Evolutionary conservation across 2,113 vertebrate genomes (phyloP), one percentile per base, ranked within the genome.

Genomic region (Chloropsis hardwickii): DNA sequence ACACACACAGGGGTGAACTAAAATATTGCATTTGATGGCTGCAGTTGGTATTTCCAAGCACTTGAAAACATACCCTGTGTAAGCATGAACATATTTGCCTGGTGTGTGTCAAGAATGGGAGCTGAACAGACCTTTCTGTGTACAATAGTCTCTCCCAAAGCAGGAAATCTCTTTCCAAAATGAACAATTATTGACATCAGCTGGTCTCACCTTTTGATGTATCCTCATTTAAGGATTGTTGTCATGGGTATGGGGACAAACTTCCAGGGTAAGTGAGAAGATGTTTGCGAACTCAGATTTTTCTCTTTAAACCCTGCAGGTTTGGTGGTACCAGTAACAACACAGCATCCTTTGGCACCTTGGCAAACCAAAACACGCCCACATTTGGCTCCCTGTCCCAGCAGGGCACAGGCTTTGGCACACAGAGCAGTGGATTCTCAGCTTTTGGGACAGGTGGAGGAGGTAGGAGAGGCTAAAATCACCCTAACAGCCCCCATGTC

Each of bases 361-460:
- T 99, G 17, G 99, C 99, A 29, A 98, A 87, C 95, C 99, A 99
- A 78, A 98, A 94, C 15, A 77, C 98, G 0, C 99, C 99, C 0
- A 98, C 99, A 0, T 99, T 99, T 11, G 99, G 99, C 16, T 97
- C 93, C 1, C 90, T 99, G 71, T 98, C 99, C 24, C 99, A 99
- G 25, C 99, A 99, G 96, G 90, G 95, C 3, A 19, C 98, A 0
- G 98, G 97, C 9, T 99, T 99, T 5, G 99, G 99, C 61, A 86
- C 94, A 35, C 99, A 98, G 54, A 98, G 96, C 77, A 91, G 95
- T 23, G 97, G 98, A 28, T 99, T 99, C 97, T 98, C 99, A 0
- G 98, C 98, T 72, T 99, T 99, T 83, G 99, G 98, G 27, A 97
- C 99, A 1, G 81, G 97, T 29, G 94, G 97, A 84, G 97, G 97